phyloP scores from a whole-genome alignment of 1,140 invertebrate genomes.

The Meloidogyne exigua region DNA sequence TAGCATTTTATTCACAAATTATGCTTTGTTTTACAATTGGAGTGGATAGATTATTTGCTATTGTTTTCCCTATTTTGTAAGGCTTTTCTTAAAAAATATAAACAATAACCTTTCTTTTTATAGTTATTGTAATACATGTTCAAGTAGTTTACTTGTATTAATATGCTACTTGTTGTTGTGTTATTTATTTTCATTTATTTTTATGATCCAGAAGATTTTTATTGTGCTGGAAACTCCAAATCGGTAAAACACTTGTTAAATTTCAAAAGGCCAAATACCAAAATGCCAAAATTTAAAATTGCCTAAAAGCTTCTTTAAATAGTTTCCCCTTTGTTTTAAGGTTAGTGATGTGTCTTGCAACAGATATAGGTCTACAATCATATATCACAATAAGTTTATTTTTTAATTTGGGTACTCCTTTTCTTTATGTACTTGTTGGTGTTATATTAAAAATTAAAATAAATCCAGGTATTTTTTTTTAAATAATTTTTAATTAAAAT shows the following conservation, averaged over 20 bases:
- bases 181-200: neutral
- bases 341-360: neutral
- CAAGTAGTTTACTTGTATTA: neutral
- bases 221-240: neutral
- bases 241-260: neutral
- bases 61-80: neutral
- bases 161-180: neutral
- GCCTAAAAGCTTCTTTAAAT: too few relatives aligned
- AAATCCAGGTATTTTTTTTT: slow-evolving; percentile 5
- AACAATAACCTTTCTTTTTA: neutral
- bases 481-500: neutral
- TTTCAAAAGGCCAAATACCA: too few relatives aligned
- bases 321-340: neutral
- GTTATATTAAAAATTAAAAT: neutral
- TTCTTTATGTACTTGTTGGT: neutral
- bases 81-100: neutral
- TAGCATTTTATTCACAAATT: neutral
- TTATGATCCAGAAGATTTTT: neutral
- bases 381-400: neutral
- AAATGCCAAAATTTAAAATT: too few relatives aligned
- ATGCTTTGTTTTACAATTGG: neutral
- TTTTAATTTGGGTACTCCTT: neutral
- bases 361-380: neutral
- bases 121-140: neutral
- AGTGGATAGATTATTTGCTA: neutral